Percentiles rank a stretch among this genome's conserved stretches.
Evolutionary conservation across 2,797 vertebrate species (phyloP).

Genomic region (Botia kubotai): DNA sequence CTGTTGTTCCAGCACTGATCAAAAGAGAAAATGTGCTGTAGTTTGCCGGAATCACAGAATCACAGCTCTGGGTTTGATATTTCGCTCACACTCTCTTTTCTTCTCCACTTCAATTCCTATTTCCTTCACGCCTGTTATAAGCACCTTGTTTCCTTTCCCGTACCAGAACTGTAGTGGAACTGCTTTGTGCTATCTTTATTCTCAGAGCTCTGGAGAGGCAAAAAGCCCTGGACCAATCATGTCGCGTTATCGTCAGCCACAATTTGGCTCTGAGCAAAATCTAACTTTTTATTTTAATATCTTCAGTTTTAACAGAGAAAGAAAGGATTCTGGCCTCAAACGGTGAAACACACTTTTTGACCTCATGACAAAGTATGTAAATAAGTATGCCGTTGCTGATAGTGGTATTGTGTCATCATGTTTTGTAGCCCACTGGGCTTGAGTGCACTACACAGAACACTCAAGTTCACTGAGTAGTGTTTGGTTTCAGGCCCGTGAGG

Average conservation of each 20-base stretch:
- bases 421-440: background rate
- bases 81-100: background rate
- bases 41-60: constrained; percentile 4
- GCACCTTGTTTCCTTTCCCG: background rate
- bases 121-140: constrained; percentile 27
- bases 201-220: background rate
- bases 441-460: background rate
- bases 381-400: background rate
- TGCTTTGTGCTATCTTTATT: constrained; percentile 14
- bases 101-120: background rate
- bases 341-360: background rate
- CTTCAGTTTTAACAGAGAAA: background rate
- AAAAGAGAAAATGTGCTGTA: constrained; percentile 4
- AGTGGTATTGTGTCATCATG: background rate
- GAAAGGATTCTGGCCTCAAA: background rate
- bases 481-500: background rate
- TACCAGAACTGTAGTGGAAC: background rate
- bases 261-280: constrained; percentile 16
- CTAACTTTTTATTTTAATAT: constrained; percentile 5
- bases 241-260: constrained; percentile 3
- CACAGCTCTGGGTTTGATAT: constrained; percentile 16
- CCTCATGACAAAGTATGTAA: background rate
- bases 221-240: background rate
- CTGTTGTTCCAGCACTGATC: background rate
- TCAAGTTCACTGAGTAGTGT: background rate